A percentile compares a stretch with the other conserved stretches of the same genome.
phyloP scores from a whole-genome alignment of 2,797 vertebrate genomes.

The Echiichthys vipera region DNA sequence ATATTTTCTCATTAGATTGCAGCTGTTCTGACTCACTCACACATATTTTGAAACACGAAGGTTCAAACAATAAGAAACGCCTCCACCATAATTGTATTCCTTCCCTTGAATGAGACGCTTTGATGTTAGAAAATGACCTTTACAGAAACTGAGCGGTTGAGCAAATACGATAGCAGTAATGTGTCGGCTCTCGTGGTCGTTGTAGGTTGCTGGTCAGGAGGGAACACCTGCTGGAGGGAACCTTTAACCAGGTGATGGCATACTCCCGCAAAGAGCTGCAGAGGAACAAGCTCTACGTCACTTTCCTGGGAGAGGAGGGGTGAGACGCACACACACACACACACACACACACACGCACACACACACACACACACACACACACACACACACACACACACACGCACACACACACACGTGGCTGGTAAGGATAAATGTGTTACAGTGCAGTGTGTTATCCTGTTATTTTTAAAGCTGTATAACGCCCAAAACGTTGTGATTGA shows the following conservation, averaged over 20 bases:
- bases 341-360: not conserved
- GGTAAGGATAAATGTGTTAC: not conserved
- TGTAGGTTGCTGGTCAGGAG: slow-evolving; percentile 92
- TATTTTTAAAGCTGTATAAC: not conserved
- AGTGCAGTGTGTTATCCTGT: not conserved
- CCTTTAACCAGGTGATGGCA: slow-evolving; percentile 98
- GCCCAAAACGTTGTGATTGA: not conserved
- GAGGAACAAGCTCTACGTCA: slow-evolving; percentile 96
- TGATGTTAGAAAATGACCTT: not conserved
- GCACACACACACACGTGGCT: not conserved
- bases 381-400: not conserved
- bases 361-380: not conserved
- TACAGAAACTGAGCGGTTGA: not conserved
- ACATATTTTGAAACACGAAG: too few relatives aligned
- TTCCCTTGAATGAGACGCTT: not conserved
- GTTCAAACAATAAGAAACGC: too few relatives aligned
- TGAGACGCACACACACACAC: slow-evolving; percentile 70
- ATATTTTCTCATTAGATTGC: not conserved
- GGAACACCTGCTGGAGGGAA: slow-evolving; percentile 95
- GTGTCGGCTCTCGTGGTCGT: not conserved
- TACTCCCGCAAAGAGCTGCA: slow-evolving; percentile 98
- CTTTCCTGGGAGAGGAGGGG: slow-evolving; percentile 97
- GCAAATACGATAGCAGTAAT: not conserved
- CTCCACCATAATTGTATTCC: too few relatives aligned
- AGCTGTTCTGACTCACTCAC: not conserved